phyloP scores from a whole-genome alignment of 2,888 invertebrate genomes.

The Eustalomyia histrio region DNA sequence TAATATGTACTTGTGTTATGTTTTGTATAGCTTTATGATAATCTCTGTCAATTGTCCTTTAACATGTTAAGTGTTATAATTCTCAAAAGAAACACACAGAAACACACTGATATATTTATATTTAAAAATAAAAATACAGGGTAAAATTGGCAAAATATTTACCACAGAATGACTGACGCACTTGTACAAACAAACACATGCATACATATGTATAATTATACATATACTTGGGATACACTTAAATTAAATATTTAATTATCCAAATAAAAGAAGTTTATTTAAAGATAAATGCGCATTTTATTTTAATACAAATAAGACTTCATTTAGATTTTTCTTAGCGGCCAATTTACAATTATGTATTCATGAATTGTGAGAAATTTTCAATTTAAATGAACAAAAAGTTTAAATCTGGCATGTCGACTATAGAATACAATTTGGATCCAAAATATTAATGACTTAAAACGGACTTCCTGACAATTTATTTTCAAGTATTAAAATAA shows the following conservation, averaged over 20 bases:
- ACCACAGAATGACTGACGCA: neutral
- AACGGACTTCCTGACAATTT: too few species aligned
- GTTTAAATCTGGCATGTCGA: too few species aligned
- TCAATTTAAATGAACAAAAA: too few species aligned
- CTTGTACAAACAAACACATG: neutral
- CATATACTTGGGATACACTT: neutral
- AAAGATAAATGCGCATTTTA: neutral
- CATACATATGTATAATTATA: neutral
- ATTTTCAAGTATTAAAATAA: too few species aligned
- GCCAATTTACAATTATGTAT: neutral
- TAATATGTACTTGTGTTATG: conserved; percentile 17
- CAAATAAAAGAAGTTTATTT: neutral
- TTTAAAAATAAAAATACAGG: neutral
- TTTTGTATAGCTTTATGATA: conserved; percentile 31
- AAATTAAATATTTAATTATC: neutral
- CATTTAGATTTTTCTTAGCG: neutral
- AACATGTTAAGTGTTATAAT: conserved; percentile 48
- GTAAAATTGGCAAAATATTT: neutral
- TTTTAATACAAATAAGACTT: neutral
- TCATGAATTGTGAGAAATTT: too few species aligned
- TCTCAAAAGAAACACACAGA: conserved; percentile 3
- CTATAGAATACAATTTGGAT: too few species aligned
- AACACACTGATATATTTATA: neutral
- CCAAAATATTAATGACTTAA: too few species aligned
- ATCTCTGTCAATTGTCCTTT: conserved; percentile 49